Percentiles rank a stretch among this genome's conserved stretches.
phyloP scores from a whole-genome alignment of 2,797 vertebrate species.

The Eulemur coronatus region DNA sequence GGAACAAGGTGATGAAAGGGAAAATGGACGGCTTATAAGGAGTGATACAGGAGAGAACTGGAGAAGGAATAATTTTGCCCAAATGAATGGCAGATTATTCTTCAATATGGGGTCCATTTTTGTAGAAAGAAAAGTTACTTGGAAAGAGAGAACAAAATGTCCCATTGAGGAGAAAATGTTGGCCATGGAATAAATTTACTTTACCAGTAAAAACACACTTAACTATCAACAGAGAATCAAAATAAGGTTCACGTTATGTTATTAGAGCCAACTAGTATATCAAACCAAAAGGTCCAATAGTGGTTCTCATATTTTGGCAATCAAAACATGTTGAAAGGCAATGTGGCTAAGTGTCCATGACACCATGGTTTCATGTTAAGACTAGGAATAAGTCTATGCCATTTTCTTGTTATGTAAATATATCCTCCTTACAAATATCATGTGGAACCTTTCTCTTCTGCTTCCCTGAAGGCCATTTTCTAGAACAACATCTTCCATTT shows the following conservation, averaged over 20 bases:
- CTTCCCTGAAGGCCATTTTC: background rate
- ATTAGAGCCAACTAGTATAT: background rate
- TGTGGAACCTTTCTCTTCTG: background rate
- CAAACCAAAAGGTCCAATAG: background rate
- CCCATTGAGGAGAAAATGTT: background rate
- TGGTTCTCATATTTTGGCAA: background rate
- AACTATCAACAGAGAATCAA: background rate
- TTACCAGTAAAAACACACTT: slow-evolving; percentile 3
- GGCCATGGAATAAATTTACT: slow-evolving; percentile 13
- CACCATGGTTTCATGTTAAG: background rate
- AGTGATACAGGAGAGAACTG: background rate
- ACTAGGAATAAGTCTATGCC: background rate
- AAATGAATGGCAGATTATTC: background rate
- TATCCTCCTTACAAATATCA: background rate
- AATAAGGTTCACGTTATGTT: background rate
- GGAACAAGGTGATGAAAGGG: background rate
- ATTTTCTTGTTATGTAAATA: background rate
- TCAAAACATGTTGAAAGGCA: background rate
- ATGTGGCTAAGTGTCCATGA: background rate
- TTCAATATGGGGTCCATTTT: background rate
- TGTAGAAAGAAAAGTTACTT: background rate
- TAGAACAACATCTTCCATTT: background rate
- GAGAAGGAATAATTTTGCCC: background rate
- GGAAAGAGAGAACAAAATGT: slow-evolving; percentile 4
- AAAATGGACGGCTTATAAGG: background rate